phyloP scores from a whole-genome alignment of 2,797 vertebrate species.

The Hapalemur alaotrensis region DNA sequence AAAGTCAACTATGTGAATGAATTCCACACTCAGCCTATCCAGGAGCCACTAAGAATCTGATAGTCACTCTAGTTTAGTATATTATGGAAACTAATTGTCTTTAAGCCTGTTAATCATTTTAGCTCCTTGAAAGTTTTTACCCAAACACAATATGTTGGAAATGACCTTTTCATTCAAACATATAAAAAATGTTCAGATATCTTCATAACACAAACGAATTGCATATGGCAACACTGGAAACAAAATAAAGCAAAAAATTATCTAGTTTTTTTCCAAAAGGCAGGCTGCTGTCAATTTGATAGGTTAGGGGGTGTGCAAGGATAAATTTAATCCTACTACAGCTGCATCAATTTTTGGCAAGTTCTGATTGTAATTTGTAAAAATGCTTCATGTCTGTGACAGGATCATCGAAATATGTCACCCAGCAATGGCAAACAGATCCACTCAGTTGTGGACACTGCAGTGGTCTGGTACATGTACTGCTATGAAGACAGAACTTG shows the following conservation, averaged over 20 bases:
- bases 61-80: neutral
- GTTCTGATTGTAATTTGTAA: conserved; percentile 42
- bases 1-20: neutral
- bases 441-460: neutral
- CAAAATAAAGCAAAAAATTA: neutral
- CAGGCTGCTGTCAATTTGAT: neutral
- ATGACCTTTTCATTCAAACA: neutral
- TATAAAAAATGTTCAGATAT: neutral
- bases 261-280: conserved; percentile 12
- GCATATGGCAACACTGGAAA: neutral
- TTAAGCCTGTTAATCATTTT: neutral
- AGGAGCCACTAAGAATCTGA: neutral
- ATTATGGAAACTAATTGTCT: neutral
- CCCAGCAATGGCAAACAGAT: neutral
- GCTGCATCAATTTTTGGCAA: conserved; percentile 24
- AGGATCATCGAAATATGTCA: conserved; percentile 20
- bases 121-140: neutral
- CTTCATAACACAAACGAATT: neutral
- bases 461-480: conserved; percentile 18
- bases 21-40: neutral
- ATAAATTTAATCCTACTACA: conserved; percentile 2
- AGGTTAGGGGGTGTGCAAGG: neutral
- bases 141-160: neutral
- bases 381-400: conserved; percentile 29
- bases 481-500: neutral